Percentiles rank a stretch among this genome's conserved stretches.
These are phyloP conservation scores for Atherix ibis DNA, from an alignment of 2,888 invertebrate species.

Conservation along the genomic window DNA sequence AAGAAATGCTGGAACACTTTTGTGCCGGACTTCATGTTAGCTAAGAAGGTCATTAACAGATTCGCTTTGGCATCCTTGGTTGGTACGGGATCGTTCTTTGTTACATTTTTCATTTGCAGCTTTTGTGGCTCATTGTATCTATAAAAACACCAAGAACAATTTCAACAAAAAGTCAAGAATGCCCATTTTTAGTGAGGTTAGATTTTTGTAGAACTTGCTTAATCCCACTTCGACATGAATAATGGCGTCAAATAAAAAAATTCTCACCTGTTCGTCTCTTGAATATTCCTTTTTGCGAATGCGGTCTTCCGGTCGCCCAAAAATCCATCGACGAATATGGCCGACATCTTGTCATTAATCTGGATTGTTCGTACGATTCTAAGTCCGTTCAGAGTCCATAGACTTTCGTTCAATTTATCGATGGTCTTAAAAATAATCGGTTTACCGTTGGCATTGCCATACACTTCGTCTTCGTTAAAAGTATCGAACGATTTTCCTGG, in stretches of 20 bases:
- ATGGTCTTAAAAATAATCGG: slow-evolving; percentile 31
- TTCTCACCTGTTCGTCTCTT: slow-evolving; percentile 31
- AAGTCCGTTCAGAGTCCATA: slow-evolving; percentile 30
- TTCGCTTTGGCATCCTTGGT: slow-evolving; percentile 27
- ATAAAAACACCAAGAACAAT: too few species aligned
- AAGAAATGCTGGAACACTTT: slow-evolving; percentile 47
- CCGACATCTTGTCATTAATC: slow-evolving; percentile 29
- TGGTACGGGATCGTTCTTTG: slow-evolving; percentile 23
- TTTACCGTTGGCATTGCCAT: slow-evolving; percentile 34
- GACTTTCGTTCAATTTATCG: slow-evolving; percentile 26
- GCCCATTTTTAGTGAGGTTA: slow-evolving; percentile 21
- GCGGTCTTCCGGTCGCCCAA: slow-evolving; percentile 31
- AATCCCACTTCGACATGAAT: too few species aligned
- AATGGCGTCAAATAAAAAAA: background rate
- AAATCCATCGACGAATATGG: slow-evolving; percentile 32
- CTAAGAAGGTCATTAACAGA: slow-evolving; percentile 35
- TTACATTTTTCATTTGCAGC: slow-evolving; percentile 28
- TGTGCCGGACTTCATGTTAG: slow-evolving; percentile 44
- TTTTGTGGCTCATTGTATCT: slow-evolving; percentile 32
- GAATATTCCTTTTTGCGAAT: slow-evolving; percentile 32
- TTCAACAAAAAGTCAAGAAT: slow-evolving; percentile 3
- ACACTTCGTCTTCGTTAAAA: slow-evolving; percentile 32
- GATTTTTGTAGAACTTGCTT: too few species aligned
- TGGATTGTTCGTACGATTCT: slow-evolving; percentile 28
- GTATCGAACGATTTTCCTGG: slow-evolving; percentile 38